Conservation (phyloP, 2,888 invertebrate genomes). For the Andrena minutula region DNA sequence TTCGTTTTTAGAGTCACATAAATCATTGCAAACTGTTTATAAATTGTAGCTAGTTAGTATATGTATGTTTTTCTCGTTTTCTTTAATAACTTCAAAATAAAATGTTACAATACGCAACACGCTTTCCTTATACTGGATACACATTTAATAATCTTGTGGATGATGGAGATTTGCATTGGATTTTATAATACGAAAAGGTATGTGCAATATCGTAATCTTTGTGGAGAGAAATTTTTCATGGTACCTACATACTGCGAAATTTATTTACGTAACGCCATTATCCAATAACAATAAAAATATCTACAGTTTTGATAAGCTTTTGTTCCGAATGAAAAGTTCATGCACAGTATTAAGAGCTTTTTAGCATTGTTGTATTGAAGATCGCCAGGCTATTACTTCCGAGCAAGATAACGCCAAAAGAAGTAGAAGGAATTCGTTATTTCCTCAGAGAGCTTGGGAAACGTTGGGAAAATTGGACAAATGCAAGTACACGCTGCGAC, state of each 20-base stretch:
- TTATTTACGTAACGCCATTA: background rate
- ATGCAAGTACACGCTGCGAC: constrained; percentile 9
- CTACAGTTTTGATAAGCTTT: constrained; percentile 1
- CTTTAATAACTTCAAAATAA: too few species aligned
- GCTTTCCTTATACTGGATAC: background rate
- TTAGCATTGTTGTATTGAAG: constrained; percentile 50
- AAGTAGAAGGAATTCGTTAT: constrained; percentile 52
- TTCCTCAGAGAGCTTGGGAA: constrained; percentile 45
- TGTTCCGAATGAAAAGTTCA: constrained; percentile 20
- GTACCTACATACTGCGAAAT: too few species aligned
- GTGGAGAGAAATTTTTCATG: too few species aligned
- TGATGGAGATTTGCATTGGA: too few species aligned
- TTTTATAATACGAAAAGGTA: too few species aligned
- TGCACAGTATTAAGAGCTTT: constrained; percentile 28
- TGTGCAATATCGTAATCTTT: too few species aligned
- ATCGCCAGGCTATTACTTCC: constrained; percentile 54
- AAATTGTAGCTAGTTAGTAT: too few species aligned
- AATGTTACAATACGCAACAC: background rate
- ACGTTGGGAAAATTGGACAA: constrained; percentile 57
- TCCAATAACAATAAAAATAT: constrained; percentile 14
- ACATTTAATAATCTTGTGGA: too few species aligned
- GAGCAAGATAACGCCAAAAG: constrained; percentile 41
- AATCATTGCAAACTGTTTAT: too few species aligned
- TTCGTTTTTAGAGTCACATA: too few species aligned
- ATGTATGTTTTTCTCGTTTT: too few species aligned